Evolutionary conservation across 2,797 vertebrate genomes (phyloP).

Genomic region (Takifugu ocellatus): DNA sequence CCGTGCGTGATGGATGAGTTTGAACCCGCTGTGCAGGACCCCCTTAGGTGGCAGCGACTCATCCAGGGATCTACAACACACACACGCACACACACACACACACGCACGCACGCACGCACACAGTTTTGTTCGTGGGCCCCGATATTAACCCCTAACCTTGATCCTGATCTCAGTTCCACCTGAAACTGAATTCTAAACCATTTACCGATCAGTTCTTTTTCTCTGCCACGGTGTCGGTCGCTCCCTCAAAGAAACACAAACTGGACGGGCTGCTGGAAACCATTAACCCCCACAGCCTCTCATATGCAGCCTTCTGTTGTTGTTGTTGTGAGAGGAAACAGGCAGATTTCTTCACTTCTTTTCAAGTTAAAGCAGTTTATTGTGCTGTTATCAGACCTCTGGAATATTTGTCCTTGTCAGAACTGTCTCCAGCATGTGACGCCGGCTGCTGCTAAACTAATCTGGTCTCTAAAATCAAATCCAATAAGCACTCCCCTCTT

Average conservation of each 20-base stretch:
- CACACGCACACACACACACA: conserved; percentile 6
- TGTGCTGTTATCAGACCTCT: too few species aligned
- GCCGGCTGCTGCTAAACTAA: conserved; percentile 6
- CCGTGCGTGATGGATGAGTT: neutral
- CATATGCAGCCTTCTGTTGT: conserved; percentile 4
- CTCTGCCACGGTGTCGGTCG: too few species aligned
- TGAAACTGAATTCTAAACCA: too few species aligned
- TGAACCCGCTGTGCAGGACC: neutral
- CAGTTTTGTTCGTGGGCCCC: neutral
- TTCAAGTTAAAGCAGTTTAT: conserved; percentile 18
- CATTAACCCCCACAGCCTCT: conserved; percentile 52
- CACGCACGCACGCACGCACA: conserved; percentile 12
- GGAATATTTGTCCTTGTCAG: neutral
- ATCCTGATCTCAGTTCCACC: too few species aligned
- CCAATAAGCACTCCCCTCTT: conserved; percentile 8
- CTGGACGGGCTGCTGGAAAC: conserved; percentile 69
- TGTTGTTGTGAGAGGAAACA: neutral
- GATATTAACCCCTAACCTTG: too few species aligned
- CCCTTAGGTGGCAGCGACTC: conserved; percentile 5
- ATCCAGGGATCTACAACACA: conserved; percentile 11
- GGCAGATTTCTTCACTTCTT: conserved; percentile 25
- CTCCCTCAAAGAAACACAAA: neutral
- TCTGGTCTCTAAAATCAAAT: conserved; percentile 21
- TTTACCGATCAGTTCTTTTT: too few species aligned
- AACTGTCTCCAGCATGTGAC: conserved; percentile 4